phyloP scores from a whole-genome alignment of 53 echinoderm and acorn worm species.

The Henricia sp. region DNA sequence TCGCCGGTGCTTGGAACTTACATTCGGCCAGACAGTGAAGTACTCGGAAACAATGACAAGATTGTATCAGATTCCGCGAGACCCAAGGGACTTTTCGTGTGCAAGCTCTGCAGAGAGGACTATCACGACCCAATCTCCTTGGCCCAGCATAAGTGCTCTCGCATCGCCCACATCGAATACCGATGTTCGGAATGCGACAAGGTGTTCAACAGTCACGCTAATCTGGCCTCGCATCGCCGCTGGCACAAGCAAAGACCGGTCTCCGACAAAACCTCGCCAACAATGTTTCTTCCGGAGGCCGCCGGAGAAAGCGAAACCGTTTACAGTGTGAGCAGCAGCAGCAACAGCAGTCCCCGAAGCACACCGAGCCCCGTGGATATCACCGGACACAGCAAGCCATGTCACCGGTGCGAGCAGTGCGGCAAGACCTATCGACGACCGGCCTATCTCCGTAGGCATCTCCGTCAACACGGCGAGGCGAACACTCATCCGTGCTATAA shows the following conservation, averaged over 20 bases:
- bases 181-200: slow-evolving; percentile 97
- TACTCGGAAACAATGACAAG: slow-evolving; percentile 1
- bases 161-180: slow-evolving; percentile 94
- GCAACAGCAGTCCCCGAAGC: slow-evolving; percentile 43
- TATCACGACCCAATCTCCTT: slow-evolving; percentile 89
- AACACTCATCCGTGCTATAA: slow-evolving; percentile 81
- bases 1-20: slow-evolving; percentile 90
- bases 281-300: neutral
- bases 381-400: slow-evolving; percentile 6
- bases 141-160: slow-evolving; percentile 94
- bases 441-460: slow-evolving; percentile 92
- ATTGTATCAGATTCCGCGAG: slow-evolving; percentile 6
- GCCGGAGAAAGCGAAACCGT: neutral
- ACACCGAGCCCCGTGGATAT: slow-evolving; percentile 69
- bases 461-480: slow-evolving; percentile 81
- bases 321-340: slow-evolving; percentile 26
- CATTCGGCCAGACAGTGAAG: slow-evolving; percentile 63
- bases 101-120: slow-evolving; percentile 87
- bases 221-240: slow-evolving; percentile 96
- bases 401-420: slow-evolving; percentile 85
- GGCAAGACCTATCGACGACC: slow-evolving; percentile 91
- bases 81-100: slow-evolving; percentile 68
- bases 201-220: slow-evolving; percentile 98
- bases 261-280: too few relatives aligned
- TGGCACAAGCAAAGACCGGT: slow-evolving; percentile 96